Percentiles rank a stretch among this genome's conserved stretches.
phyloP scores from a whole-genome alignment of 1,140 invertebrate genomes.

The Atta colombica region DNA sequence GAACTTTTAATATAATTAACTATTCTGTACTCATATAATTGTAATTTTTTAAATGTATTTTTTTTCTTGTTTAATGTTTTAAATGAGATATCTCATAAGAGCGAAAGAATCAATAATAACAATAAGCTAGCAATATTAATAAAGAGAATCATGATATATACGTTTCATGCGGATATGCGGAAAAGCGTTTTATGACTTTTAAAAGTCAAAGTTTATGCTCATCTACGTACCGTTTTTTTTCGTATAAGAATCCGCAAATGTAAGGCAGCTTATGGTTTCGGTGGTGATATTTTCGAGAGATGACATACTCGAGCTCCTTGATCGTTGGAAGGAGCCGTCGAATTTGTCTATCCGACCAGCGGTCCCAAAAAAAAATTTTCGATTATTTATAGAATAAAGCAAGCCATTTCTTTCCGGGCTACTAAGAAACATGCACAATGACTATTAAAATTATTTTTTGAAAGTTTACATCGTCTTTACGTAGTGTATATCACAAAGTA shows the following conservation, averaged over 20 bases:
- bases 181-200: conserved; percentile 29
- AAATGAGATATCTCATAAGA: not conserved
- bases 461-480: conserved; percentile 53
- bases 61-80: not conserved
- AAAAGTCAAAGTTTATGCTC: conserved; percentile 31
- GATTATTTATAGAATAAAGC: conserved; percentile 79
- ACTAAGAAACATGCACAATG: conserved; percentile 68
- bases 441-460: conserved; percentile 57
- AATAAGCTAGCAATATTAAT: conserved; percentile 10
- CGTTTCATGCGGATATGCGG: not conserved
- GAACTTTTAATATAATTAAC: conserved; percentile 4
- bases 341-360: conserved; percentile 96
- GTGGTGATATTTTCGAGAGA: conserved; percentile 98
- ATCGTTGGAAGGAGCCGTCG: conserved; percentile 98
- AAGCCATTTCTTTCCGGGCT: conserved; percentile 30
- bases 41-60: not conserved
- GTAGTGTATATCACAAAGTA: conserved; percentile 52
- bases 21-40: not conserved
- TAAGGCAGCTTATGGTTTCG: conserved; percentile 98
- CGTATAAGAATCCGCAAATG: conserved; percentile 98
- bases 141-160: conserved; percentile 32
- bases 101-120: not conserved
- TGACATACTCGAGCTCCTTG: conserved; percentile 98
- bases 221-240: conserved; percentile 94
- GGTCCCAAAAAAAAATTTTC: conserved; percentile 84